Evolutionary conservation across 2,888 invertebrate genomes (phyloP).

Genomic region (Drosophila cracens): DNA sequence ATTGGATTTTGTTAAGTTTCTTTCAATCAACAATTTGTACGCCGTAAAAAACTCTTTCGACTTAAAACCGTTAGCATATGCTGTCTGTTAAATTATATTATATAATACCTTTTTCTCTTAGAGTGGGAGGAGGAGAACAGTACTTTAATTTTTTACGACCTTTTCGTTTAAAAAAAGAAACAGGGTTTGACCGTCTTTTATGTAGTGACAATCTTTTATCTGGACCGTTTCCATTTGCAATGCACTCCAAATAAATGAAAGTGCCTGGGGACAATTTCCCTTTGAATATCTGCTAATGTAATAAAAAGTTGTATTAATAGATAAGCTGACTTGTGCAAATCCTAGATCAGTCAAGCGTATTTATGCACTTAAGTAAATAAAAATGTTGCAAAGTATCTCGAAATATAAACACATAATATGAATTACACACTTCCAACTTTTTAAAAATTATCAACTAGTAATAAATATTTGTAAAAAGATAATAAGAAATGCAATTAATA

Average conservation of each 20-base stretch:
- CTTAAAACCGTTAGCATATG: too few species aligned
- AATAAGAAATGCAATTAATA: neutral
- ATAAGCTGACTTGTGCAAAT: slow-evolving; percentile 3
- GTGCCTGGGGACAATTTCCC: neutral
- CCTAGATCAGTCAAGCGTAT: slow-evolving; percentile 7
- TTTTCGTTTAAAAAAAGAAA: slow-evolving; percentile 2
- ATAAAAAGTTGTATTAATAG: slow-evolving; percentile 1
- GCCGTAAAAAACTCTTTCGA: neutral
- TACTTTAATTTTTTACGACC: neutral
- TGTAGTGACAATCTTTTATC: slow-evolving; percentile 20
- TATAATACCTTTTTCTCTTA: neutral
- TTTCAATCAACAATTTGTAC: neutral
- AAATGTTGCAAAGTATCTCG: neutral
- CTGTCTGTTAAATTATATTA: neutral
- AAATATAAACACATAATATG: neutral
- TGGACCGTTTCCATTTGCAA: slow-evolving; percentile 19
- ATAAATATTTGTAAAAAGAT: neutral
- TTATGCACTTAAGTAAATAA: neutral
- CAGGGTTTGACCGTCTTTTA: slow-evolving; percentile 10
- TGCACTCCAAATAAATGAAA: slow-evolving; percentile 30
- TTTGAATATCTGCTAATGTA: slow-evolving; percentile 7
- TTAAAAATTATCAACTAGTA: neutral
- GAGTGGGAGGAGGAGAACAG: neutral
- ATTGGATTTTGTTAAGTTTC: neutral
- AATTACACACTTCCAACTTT: too few species aligned